Percentiles rank a stretch among this genome's conserved stretches.
These are phyloP conservation scores for Natrix natrix DNA, from an alignment of 2,797 vertebrate species.

Conservation along the genomic window DNA sequence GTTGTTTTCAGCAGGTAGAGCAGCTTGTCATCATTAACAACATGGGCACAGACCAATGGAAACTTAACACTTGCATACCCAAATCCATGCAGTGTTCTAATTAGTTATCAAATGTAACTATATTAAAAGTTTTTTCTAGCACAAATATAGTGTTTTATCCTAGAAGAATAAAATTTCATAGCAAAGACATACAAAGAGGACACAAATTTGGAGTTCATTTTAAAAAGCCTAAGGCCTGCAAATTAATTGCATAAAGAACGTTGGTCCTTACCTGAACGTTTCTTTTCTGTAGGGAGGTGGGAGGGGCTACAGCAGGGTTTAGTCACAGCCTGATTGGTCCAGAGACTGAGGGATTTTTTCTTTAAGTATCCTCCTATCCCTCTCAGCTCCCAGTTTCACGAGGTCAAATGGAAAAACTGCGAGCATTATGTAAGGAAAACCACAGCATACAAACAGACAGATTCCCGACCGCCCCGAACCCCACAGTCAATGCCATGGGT, in stretches of 20 bases:
- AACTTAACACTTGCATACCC: not conserved
- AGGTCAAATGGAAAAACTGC: too few species aligned
- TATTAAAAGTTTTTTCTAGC: not conserved
- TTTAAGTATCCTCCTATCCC: too few species aligned
- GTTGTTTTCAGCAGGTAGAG: not conserved
- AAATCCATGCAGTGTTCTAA: not conserved
- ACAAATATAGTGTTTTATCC: not conserved
- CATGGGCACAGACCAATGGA: not conserved
- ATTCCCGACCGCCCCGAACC: too few species aligned
- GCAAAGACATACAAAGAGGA: not conserved
- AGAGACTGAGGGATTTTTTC: too few species aligned
- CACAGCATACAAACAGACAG: too few species aligned
- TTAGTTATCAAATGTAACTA: not conserved
- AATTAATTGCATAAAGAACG: not conserved
- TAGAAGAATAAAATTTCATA: not conserved
- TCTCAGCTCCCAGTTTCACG: too few species aligned
- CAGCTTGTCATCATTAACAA: not conserved
- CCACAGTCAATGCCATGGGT: too few species aligned
- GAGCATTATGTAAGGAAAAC: too few species aligned
- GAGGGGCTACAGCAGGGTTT: too few species aligned
- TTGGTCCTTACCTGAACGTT: too few species aligned
- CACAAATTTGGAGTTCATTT: not conserved
- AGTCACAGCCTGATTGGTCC: too few species aligned
- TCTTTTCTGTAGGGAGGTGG: too few species aligned
- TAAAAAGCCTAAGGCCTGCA: not conserved